Evolutionary conservation across 2,797 vertebrate species (phyloP), one percentile per base, ranked within the genome.

Genomic region (Anniella stebbinsi): DNA sequence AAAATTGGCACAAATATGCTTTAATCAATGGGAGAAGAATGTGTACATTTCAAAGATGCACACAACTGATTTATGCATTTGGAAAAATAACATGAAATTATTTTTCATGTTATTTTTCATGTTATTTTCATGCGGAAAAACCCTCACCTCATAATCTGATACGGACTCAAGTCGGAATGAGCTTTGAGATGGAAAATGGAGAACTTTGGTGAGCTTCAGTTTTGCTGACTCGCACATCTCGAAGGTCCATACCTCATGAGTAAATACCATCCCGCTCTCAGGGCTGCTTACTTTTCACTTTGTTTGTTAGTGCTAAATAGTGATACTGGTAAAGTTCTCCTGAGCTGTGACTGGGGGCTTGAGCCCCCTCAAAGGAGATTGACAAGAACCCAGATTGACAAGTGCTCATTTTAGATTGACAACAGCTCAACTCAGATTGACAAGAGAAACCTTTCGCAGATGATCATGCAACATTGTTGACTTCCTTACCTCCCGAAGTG

Each of bases 401-500:
- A 78, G 30, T n/a, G 45, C 45, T 45, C 45, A 3, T 3, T 6
- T 45, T 45, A 45, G 45, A 45, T 45, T 45, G 45, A 45, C 45
- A 45, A 45, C 45, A 45, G 45, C 45, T 45, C 41, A 76, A 4
- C 48, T 83, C 60, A 45, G 51, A 54, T 36, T 48, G 30, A n/a
- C 54, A 67, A 78, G 30, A 54, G 2, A 5, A 23, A 57, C 0
- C 10, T 13, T 87, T 69, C 57, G 41, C 0, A 0, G 7, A n/a
- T 1, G 13, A 2, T 33, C 87, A 28, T 2, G 1, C 80, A 60
- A 41, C 10, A 23, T 1, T 80, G 57, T 25, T 89, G 76, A 36
- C 3, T 41, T 83, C 82, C 98, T 98, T 97, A 99, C 99, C 98
- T 99, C 99, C 95, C 99, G 98, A 80, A 99, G 98, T 12, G 99